Base-by-base conservation (phyloP, 2,797 vertebrate genomes). In the Bryconaethiops microstoma region DNA sequence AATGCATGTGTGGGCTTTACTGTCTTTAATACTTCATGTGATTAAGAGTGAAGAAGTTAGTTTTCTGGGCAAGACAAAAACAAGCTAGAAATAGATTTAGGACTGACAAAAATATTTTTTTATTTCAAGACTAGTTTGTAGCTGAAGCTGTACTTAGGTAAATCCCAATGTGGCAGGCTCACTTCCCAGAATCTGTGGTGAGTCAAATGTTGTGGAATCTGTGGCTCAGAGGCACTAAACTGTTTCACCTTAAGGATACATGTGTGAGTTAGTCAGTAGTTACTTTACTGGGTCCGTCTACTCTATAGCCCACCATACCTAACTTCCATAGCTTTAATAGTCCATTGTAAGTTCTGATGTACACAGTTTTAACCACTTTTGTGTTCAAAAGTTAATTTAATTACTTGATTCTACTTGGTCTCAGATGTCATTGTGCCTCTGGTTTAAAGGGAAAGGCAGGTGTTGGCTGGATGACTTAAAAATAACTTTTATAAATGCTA, bases 121-220 rank as follows among this genome's bases (percentile, higher is more conserved):
- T n/a, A 19, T 5, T 35, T 35, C 35, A 35, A 5, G 35, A 35
- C 2, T 35, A 35, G 13, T 1, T 14, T 63, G 7, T 13, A 21
- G n/a, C 8, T 21, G 9, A 68, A 10, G 7, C 29, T 40, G 16
- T 48, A 10, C 9, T 67, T 19, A 42, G 17, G 39, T 45, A 42
- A 67, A 45, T 45, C 39, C 64, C 42, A n/a, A 21, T 42, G 9
- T 12, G 19, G 29, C 39, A 19, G 14, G 14, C 5, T 6, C 23
- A 69, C 45, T 69, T 69, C 42, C 67, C 42, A 69, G 67, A 69
- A 45, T 5, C 48, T 8, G n/a, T 48, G n/a, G n/a, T 21, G 45
- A 69, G 4, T 48, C 42, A 42, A 2, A 23, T 48, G 65, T 13
- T 48, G 67, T 21, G 40, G 21, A 48, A 5, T 42, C 6, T 42